Percentiles rank a stretch among this genome's conserved stretches.
Conservation (phyloP, 2,797 vertebrate genomes). For the Gallirallus australis region DNA sequence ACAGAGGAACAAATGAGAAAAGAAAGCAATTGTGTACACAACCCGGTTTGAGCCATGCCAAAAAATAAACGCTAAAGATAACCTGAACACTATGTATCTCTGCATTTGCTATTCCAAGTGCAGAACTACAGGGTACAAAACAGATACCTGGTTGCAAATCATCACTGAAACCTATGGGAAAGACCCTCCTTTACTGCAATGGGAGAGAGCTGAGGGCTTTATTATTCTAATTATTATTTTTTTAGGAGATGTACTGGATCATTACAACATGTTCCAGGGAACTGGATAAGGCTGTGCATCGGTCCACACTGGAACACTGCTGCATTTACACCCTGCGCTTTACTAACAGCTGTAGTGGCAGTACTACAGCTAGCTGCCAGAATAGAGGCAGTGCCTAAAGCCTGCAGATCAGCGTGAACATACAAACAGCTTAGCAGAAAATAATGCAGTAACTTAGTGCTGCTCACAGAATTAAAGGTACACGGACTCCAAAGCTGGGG, state of each 20-base stretch:
- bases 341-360: not conserved
- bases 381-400: not conserved
- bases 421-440: constrained; percentile 40
- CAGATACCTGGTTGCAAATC: not conserved
- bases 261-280: not conserved
- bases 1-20: constrained; percentile 45
- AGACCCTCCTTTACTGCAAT: not conserved
- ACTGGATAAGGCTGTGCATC: not conserved
- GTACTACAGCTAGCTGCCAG: not conserved
- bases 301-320: not conserved
- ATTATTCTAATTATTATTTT: not conserved
- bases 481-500: constrained; percentile 33
- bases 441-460: constrained; percentile 25
- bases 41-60: constrained; percentile 33
- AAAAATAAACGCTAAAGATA: not conserved
- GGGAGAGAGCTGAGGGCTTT: not conserved
- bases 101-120: not conserved
- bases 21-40: constrained; percentile 31
- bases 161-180: not conserved
- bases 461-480: constrained; percentile 60
- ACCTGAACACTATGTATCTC: not conserved
- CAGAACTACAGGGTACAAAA: not conserved
- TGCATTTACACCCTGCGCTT: not conserved
- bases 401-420: constrained; percentile 14
- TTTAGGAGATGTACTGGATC: not conserved